A percentile compares a stretch with the other conserved stretches of the same genome.
Evolutionary conservation across 92 coral and sea anemone species (phyloP).

Genomic region (Palythoa heliodiscus): DNA sequence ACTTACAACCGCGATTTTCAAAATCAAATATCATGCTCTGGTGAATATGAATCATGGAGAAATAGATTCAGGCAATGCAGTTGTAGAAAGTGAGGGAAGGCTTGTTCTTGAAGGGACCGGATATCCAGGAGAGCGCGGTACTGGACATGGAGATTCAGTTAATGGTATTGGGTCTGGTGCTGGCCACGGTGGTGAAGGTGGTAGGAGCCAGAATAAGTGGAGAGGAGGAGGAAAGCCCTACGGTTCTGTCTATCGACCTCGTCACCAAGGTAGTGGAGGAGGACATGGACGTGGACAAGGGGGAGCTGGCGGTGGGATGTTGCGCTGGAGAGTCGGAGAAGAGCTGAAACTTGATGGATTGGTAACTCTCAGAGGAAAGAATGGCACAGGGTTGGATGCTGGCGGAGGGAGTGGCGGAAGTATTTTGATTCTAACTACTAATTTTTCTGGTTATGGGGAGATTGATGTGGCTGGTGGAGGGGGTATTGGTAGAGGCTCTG

Average conservation of each 20-base stretch:
- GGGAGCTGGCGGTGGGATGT: constrained; percentile 70
- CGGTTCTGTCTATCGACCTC: constrained; percentile 65
- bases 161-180: constrained; percentile 60
- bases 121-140: constrained; percentile 50
- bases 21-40: constrained; percentile 56
- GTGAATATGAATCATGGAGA: constrained; percentile 67
- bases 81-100: constrained; percentile 64
- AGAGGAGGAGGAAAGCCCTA: constrained; percentile 54
- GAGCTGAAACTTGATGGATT: constrained; percentile 65
- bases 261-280: constrained; percentile 68
- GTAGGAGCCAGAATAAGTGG: constrained; percentile 20
- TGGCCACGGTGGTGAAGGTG: constrained; percentile 79
- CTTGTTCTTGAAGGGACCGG: constrained; percentile 72
- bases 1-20: constrained; percentile 58
- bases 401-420: constrained; percentile 82
- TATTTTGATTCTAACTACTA: constrained; percentile 61
- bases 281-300: constrained; percentile 70
- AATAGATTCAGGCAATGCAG: constrained; percentile 71
- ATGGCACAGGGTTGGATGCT: constrained; percentile 59
- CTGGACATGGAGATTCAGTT: constrained; percentile 61
- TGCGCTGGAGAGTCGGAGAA: constrained; percentile 69
- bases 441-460: constrained; percentile 72
- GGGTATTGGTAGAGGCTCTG: constrained; percentile 58
- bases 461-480: constrained; percentile 63
- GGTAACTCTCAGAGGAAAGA: constrained; percentile 56